Conservation (phyloP, 2,113 vertebrate genomes). For the western clawed frog (Xenopus tropicalis) region DNA sequence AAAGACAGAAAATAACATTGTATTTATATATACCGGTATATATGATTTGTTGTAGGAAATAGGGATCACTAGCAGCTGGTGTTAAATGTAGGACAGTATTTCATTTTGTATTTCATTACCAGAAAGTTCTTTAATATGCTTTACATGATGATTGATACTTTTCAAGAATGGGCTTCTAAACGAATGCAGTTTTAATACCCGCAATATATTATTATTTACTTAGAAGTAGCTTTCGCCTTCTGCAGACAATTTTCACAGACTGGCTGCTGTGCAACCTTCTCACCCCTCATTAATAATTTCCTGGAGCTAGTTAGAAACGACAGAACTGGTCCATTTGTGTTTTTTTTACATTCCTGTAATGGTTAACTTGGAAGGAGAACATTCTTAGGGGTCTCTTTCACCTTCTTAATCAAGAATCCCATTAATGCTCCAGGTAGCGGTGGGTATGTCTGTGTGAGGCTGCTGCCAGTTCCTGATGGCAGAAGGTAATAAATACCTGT, state of each 20-base stretch:
- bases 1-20: no score
- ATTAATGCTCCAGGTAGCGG: background rate
- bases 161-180: no score
- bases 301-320: conserved; percentile 48
- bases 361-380: conserved; percentile 33
- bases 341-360: conserved; percentile 40
- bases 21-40: no score
- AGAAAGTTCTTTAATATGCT: no score
- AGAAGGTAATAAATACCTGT: background rate
- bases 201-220: no score
- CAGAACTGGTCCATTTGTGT: conserved; percentile 36
- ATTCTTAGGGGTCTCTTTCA: conserved; percentile 32
- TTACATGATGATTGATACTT: no score
- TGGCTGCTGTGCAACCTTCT: conserved; percentile 44
- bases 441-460: background rate
- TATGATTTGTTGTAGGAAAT: no score
- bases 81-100: no score
- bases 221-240: background rate
- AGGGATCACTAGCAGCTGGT: no score
- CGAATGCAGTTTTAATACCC: no score
- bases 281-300: conserved; percentile 51
- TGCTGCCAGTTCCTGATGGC: background rate
- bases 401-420: conserved; percentile 35
- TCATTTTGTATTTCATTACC: no score
- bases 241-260: conserved; percentile 48